Evolutionary conservation across 2,113 vertebrate genomes (phyloP), one percentile per base, ranked within the genome.

Genomic region (Ctenodactylus gundi): DNA sequence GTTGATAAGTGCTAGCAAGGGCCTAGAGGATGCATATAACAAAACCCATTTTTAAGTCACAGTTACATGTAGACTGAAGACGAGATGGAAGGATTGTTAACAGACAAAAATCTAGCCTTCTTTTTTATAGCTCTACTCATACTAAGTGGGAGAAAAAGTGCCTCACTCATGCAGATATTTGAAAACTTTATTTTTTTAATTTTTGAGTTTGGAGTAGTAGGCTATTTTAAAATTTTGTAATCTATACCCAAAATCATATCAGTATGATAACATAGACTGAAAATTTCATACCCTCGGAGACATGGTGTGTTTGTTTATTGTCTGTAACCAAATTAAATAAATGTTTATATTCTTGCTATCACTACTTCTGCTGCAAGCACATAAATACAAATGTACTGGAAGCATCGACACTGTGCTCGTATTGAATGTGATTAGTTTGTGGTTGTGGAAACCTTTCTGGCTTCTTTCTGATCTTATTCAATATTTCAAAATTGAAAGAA

Each of bases 1-100:
- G 65, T 83, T 91, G 60, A 82, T 62, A 62, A 73, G 84, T 86
- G 11, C n/a, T n/a, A n/a, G n/a, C n/a, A n/a, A n/a, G n/a, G n/a
- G n/a, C 23, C 18, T 31, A 70, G 29, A 21, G 7, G 11, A 34
- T 53, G 5, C 60, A 13, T 2, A 31, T 67, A 49, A 78, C 4
- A 41, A 90, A 87, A 5, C 23, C 60, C 13, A 72, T 85, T 77
- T 92, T 41, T 70, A 14, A 85, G 68, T 60, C 68, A 1, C 3
- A 51, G 4, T 73, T 85, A 39, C 4, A 85, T 31, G 1, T 51
- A 8, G 9, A 70, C 4, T 70, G 81, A 82, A 81, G 29, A 53
- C 55, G 17, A 88, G 90, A 93, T 46, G 73, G 41, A 82, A 46
- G 2, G 46, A 76, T 21, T 53, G 68, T 60, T 53, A 34, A 27